These are phyloP conservation scores for Galeopsomyia nigrocyanea DNA, from an alignment of 2,888 invertebrate species.

Conservation along the genomic window DNA sequence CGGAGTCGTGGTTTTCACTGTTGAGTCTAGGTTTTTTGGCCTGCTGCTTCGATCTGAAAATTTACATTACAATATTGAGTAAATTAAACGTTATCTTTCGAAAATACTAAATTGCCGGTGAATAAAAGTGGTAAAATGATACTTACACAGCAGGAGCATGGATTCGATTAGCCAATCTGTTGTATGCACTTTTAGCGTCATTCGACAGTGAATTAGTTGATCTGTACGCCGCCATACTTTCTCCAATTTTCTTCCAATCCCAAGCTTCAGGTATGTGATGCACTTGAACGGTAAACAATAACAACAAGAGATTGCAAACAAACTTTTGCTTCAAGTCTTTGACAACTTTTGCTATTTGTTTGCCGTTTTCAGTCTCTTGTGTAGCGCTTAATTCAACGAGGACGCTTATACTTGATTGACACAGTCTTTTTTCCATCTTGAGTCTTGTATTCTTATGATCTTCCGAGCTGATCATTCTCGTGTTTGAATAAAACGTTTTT, in stretches of 20 bases:
- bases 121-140: constrained; percentile 12
- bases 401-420: constrained; percentile 65
- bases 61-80: constrained; percentile 1
- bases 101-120: background rate
- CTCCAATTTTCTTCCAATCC: constrained; percentile 68
- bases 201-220: constrained; percentile 64
- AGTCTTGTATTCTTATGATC: constrained; percentile 64
- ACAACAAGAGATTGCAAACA: constrained; percentile 71
- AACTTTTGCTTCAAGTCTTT: constrained; percentile 73
- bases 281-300: constrained; percentile 68
- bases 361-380: constrained; percentile 50
- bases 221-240: constrained; percentile 65
- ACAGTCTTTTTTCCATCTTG: constrained; percentile 70
- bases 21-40: constrained; percentile 7
- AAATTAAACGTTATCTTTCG: background rate
- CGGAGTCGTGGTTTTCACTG: constrained; percentile 30
- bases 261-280: constrained; percentile 61
- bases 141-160: constrained; percentile 61
- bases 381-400: constrained; percentile 63
- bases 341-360: constrained; percentile 43
- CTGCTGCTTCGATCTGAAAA: constrained; percentile 18
- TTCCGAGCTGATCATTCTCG: constrained; percentile 70
- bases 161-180: constrained; percentile 67
- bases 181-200: constrained; percentile 69
- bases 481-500: constrained; percentile 75